Percentiles rank a stretch among this genome's conserved stretches.
Conservation (phyloP, 2,888 invertebrate species). For the Drosophila emarginata region DNA sequence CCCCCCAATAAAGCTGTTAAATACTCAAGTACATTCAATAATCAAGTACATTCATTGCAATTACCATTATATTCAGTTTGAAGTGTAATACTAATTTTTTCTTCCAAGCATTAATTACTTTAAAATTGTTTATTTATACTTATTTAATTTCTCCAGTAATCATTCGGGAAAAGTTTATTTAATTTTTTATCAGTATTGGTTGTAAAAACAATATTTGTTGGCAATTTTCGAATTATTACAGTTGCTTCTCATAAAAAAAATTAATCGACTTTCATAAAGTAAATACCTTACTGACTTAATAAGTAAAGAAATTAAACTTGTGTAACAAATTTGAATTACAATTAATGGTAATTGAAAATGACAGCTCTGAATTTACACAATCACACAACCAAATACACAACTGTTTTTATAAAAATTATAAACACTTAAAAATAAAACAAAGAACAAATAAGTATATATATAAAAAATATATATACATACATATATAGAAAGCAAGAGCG, state of each 20-base stretch:
- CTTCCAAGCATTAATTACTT: neutral
- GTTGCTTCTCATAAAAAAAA: neutral
- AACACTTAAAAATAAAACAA: neutral
- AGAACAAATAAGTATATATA: neutral
- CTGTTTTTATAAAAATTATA: neutral
- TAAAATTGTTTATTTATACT: neutral
- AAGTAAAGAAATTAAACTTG: neutral
- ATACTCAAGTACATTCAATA: neutral
- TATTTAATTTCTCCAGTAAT: neutral
- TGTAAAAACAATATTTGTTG: neutral
- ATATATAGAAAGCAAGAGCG: neutral
- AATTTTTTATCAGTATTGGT: neutral
- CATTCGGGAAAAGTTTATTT: neutral
- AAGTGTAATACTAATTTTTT: neutral
- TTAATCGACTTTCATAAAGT: conserved; percentile 4
- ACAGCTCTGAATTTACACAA: neutral
- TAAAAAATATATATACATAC: neutral
- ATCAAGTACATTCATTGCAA: neutral
- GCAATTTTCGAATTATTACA: neutral
- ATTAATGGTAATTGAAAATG: neutral
- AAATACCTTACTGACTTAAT: neutral
- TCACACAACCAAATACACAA: conserved; percentile 4
- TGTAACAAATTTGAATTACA: neutral
- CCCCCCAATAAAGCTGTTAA: neutral
- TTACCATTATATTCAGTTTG: neutral